A percentile compares a stretch with the other conserved stretches of the same genome.
Evolutionary conservation across 1,140 invertebrate species (phyloP).

Genomic region (Onthophagus taurus): DNA sequence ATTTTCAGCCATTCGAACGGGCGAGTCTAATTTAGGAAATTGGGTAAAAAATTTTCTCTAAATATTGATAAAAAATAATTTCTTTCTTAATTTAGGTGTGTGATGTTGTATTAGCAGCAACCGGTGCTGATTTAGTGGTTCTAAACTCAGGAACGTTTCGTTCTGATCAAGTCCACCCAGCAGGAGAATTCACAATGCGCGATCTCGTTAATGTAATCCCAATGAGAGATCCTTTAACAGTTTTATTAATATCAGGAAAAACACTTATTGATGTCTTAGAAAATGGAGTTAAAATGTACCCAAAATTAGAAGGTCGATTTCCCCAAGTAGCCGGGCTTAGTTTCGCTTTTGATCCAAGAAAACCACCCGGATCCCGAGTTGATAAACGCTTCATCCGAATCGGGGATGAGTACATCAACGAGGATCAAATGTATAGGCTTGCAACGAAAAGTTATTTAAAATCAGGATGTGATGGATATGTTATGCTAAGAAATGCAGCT

Average conservation of each 20-base stretch:
- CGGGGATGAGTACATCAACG: conserved; percentile 71
- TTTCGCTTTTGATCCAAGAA: conserved; percentile 75
- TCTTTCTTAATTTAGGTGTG: conserved; percentile 42
- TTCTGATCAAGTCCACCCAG: conserved; percentile 66
- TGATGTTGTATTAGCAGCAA: conserved; percentile 75
- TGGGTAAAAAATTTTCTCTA: conserved; percentile 44
- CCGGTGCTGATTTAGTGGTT: conserved; percentile 72
- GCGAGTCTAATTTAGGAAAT: conserved; percentile 84
- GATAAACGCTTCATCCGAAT: conserved; percentile 64
- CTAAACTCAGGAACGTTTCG: conserved; percentile 82
- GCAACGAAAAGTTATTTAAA: conserved; percentile 74
- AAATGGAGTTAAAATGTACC: conserved; percentile 65
- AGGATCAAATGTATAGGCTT: conserved; percentile 62
- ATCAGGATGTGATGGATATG: conserved; percentile 77
- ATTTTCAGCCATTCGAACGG: conserved; percentile 66
- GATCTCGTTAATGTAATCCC: conserved; percentile 77
- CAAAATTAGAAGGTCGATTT: conserved; percentile 72
- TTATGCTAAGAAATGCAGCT: conserved; percentile 60
- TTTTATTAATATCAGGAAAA: conserved; percentile 56
- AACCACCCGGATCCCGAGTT: conserved; percentile 59
- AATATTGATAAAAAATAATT: conserved; percentile 1
- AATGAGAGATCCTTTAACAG: conserved; percentile 73
- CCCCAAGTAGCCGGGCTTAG: conserved; percentile 71
- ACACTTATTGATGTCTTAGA: conserved; percentile 66
- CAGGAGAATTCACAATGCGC: conserved; percentile 71